Base-by-base conservation (phyloP, 92 coral and sea anemone species). In the Pocillopora meandrina region DNA sequence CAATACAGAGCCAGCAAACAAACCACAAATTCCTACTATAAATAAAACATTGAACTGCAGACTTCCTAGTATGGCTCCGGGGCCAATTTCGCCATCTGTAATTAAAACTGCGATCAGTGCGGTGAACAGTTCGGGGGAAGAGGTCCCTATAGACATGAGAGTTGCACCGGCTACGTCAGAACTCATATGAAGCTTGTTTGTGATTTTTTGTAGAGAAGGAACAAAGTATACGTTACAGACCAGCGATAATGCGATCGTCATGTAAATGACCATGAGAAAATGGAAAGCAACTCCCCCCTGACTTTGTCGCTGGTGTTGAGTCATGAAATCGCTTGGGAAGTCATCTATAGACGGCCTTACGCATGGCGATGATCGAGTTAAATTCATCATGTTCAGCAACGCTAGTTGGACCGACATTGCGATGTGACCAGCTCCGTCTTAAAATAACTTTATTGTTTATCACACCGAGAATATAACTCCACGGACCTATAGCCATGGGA, bases 91-190 rank as follows among this genome's bases (percentile, higher is more conserved):
- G 9, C 92, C 92, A 72, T 91, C 78, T 33, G 93, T 91, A 18
- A 93, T 88, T 68, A 93, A 93, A 10, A 80, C 85, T 85, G 95
- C 98, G 80, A 93, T 93, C 23, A 91, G 87, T n/a, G 97, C 89
- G 61, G 95, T 92, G 36, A 92, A 91, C 0, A 95, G 89, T 77
- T 95, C 97, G 4, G 98, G 97, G 0, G 98, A 97, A 16, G 97
- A 93, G 70, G 92, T 87, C 3, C 98, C 97, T 14, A 91, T 74
- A 11, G 98, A 97, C 97, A 95, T 91, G 59, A 95, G 88, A 34
- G 98, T 95, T 13, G 98, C 98, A 35, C 98, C 98, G 21, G 98
- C 98, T 35, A 93, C 95, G 77, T 95, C 98, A 7, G 92, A 87
- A 58, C 88, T 91, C 18, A 95, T 67, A 4, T 85, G 82, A 35